Conservation (phyloP, 2,113 vertebrate species). For the Brachyhypopomus gauderio region DNA sequence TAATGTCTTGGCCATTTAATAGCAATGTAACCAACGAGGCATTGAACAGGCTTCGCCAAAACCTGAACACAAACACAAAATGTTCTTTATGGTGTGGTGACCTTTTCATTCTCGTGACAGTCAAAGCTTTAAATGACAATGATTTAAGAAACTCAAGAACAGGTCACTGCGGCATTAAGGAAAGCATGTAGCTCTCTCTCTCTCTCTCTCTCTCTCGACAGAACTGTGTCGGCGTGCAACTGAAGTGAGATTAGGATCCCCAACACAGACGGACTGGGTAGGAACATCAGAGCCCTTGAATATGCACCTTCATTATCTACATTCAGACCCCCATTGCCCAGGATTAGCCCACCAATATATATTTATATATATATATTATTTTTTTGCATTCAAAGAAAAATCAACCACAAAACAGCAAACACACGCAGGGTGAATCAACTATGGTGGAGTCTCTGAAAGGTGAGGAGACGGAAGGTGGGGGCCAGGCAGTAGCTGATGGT, state of each 20-base stretch:
- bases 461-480: conserved; percentile 75
- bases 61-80: too few species aligned
- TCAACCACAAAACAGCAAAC: conserved; percentile 30
- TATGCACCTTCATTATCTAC: conserved; percentile 1
- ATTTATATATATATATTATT: conserved; percentile 12
- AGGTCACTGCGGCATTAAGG: conserved; percentile 9
- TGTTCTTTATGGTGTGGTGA: background rate
- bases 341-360: conserved; percentile 41
- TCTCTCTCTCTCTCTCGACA: background rate
- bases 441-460: conserved; percentile 57
- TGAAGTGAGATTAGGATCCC: conserved; percentile 25
- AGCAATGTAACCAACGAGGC: too few species aligned
- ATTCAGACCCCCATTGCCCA: conserved; percentile 24
- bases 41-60: too few species aligned
- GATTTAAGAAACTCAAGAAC: conserved; percentile 2
- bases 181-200: conserved; percentile 19
- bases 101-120: background rate
- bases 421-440: conserved; percentile 41
- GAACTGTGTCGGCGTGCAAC: conserved; percentile 29
- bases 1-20: background rate
- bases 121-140: background rate
- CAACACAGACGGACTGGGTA: conserved; percentile 24
- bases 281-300: conserved; percentile 48
- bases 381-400: conserved; percentile 12
- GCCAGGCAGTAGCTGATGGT: conserved; percentile 84